Base-by-base conservation (phyloP, 2,888 invertebrate genomes). In the Yponomeuta evonymella region DNA sequence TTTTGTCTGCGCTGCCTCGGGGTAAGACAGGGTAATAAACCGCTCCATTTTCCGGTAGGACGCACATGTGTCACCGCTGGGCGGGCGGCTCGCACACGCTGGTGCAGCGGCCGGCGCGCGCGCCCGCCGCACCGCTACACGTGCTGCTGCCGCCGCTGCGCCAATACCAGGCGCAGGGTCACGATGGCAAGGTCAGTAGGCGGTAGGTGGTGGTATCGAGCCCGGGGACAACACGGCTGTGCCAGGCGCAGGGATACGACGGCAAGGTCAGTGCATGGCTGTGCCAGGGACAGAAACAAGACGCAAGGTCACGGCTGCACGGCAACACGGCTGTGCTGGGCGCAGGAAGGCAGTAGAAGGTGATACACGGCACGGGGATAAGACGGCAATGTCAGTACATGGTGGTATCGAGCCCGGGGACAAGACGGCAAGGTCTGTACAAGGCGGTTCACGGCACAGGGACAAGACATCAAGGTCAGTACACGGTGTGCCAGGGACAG, bases 31-130 rank as follows among this genome's bases (percentile, higher is more conserved):
- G 51, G 2, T 58, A 58, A 15, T 58, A 15, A 58, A 4, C 3
- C 12, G 51, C 15, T 15, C 48, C 9, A 9, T 51, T 70, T 9
- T 11, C 29, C 43, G 68, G 0, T 73, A 86, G 83, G 62, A 70
- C 71, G 2, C 86, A 87, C 77, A 72, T 73, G 0, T 88, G 87
- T 70, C 78, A 75, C 65, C 87, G 87, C 71, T 88, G 87, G 87
- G 80, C 76, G 64, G 88, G 88, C 71, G 88, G 88, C 0, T 87
- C 87, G 2, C 87, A 87, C 80, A 88, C 88, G 29, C 76, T 84
- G 75, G 10, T 73, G 58, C 30, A 83, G 68, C 23, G 78, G 10
- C 77, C 74, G 5, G 73, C 43, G 76, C 77, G 66, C 6, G 33
- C 58, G 69, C 74, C 65, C 79, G 78, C 5, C 15, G 78, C 74